Percentiles rank a stretch among this genome's conserved stretches.
Conservation (phyloP, 2,888 invertebrate species). For the Apoda limacodes region DNA sequence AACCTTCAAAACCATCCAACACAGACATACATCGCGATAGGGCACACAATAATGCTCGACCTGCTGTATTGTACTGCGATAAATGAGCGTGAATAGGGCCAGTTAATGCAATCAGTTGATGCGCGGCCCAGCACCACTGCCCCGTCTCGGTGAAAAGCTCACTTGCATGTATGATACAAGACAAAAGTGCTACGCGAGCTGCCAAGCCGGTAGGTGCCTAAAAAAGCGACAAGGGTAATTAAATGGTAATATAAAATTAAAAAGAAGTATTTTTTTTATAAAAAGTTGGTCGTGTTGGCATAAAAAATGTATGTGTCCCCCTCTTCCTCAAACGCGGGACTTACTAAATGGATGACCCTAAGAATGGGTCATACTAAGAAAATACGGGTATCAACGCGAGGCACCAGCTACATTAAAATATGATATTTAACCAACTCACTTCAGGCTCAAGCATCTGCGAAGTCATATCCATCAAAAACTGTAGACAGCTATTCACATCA, state of each 20-base stretch:
- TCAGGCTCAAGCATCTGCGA: constrained; percentile 74
- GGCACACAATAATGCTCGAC: constrained; percentile 34
- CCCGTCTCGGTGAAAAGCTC: constrained; percentile 28
- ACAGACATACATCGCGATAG: constrained; percentile 35
- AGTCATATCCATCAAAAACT: constrained; percentile 91
- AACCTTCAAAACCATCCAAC: constrained; percentile 28
- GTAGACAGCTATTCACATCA: constrained; percentile 93
- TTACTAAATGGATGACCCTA: too few relatives aligned
- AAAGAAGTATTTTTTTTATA: neutral
- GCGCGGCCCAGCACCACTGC: constrained; percentile 47
- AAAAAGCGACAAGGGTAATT: neutral
- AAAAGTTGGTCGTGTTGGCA: too few relatives aligned
- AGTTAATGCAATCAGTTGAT: constrained; percentile 29
- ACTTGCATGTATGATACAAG: constrained; percentile 27
- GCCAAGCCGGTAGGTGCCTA: constrained; percentile 46
- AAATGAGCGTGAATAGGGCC: constrained; percentile 23
- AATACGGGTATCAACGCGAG: too few relatives aligned
- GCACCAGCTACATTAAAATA: too few relatives aligned
- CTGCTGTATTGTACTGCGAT: constrained; percentile 33
- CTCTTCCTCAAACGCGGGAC: too few relatives aligned
- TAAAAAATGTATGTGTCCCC: too few relatives aligned
- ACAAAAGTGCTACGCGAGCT: constrained; percentile 40
- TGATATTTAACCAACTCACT: too few relatives aligned
- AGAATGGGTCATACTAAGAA: too few relatives aligned
- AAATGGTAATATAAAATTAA: neutral